These are phyloP conservation scores for Hesperia comma DNA, from an alignment of 2,888 invertebrate species.

Conservation along the genomic window DNA sequence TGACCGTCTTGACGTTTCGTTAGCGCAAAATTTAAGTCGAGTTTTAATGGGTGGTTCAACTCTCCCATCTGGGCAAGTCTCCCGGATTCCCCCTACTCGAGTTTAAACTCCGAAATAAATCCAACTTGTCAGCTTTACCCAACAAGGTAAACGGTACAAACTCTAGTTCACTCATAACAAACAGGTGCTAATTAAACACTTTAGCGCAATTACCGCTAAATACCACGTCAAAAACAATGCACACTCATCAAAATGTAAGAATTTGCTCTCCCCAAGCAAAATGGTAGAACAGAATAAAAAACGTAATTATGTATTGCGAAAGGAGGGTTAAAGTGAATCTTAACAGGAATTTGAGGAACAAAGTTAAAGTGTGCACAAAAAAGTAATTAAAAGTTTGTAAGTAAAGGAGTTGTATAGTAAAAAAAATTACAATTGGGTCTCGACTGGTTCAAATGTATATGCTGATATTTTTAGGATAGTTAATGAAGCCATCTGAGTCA, in stretches of 20 bases:
- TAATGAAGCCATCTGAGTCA: no score
- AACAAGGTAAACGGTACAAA: neutral
- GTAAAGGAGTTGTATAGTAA: neutral
- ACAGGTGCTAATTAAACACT: constrained; percentile 73
- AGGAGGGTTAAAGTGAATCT: neutral
- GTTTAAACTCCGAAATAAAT: neutral
- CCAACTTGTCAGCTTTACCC: neutral
- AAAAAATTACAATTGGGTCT: neutral
- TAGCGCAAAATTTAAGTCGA: no score
- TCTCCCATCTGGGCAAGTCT: no score
- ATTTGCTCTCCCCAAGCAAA: constrained; percentile 2
- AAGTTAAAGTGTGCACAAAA: neutral
- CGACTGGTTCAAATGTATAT: no score
- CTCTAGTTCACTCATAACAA: constrained; percentile 45
- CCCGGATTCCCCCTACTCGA: no score
- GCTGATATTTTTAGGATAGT: no score
- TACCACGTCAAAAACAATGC: constrained; percentile 60
- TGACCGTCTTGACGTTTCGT: no score
- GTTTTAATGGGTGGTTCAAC: no score
- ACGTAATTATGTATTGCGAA: constrained; percentile 4
- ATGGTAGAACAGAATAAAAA: neutral
- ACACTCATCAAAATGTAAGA: constrained; percentile 45
- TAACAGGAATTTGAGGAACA: neutral
- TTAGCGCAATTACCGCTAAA: constrained; percentile 66
- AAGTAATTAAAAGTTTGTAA: neutral